phyloP scores from a whole-genome alignment of 2,888 invertebrate species.

The Ephialtes manifestator region DNA sequence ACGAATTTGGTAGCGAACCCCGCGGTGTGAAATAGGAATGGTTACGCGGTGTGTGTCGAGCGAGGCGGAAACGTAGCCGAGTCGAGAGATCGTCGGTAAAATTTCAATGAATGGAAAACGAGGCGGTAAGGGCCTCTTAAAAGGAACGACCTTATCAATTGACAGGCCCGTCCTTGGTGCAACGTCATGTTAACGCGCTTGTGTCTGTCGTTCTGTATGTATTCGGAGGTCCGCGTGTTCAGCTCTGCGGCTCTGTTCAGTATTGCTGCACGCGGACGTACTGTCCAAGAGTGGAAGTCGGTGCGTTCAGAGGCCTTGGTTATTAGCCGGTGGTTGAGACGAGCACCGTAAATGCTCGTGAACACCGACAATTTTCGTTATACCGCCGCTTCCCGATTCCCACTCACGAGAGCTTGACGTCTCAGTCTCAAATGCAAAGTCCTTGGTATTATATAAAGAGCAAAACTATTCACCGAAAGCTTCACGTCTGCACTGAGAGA shows the following conservation, averaged over 20 bases:
- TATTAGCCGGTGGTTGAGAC: slow-evolving; percentile 22
- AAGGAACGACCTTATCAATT: slow-evolving; percentile 85
- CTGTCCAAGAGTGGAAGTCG: slow-evolving; percentile 17
- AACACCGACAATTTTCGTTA: slow-evolving; percentile 36
- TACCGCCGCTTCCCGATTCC: slow-evolving; percentile 11
- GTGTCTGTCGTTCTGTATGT: slow-evolving; percentile 34
- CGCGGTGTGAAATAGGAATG: slow-evolving; percentile 43
- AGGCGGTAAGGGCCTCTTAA: slow-evolving; percentile 81
- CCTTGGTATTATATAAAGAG: background rate
- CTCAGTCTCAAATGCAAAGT: background rate
- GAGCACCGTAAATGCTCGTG: background rate
- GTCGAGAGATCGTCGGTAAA: slow-evolving; percentile 71
- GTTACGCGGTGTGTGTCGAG: slow-evolving; percentile 14
- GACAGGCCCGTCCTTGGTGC: slow-evolving; percentile 81
- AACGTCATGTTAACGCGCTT: slow-evolving; percentile 66
- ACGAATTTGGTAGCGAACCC: slow-evolving; percentile 72
- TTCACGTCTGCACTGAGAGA: background rate
- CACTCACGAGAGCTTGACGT: background rate
- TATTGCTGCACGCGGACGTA: slow-evolving; percentile 3
- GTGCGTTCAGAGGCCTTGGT: slow-evolving; percentile 7
- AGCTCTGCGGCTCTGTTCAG: slow-evolving; percentile 7
- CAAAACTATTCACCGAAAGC: background rate
- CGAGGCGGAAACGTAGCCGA: slow-evolving; percentile 61
- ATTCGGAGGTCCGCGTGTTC: slow-evolving; percentile 7
- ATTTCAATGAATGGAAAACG: slow-evolving; percentile 84